These are phyloP conservation scores for Drosophila athabasca DNA, from an alignment of 1,140 invertebrate species.

Conservation along the genomic window DNA sequence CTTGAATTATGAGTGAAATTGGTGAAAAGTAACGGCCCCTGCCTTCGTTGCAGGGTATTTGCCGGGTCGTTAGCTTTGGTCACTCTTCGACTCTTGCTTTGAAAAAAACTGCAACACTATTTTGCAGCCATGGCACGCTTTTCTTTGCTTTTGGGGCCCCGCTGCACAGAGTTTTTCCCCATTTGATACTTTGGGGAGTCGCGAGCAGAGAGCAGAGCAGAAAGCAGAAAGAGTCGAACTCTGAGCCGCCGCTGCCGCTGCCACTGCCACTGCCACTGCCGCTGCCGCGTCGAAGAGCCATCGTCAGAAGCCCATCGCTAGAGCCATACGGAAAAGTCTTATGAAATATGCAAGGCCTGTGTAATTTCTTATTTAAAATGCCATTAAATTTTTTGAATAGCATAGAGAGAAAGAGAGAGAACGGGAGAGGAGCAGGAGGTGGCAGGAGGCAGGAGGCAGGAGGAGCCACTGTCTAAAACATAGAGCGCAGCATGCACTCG, in stretches of 20 bases:
- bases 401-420: conserved; percentile 55
- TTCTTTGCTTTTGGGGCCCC: conserved; percentile 65
- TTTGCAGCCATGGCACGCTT: conserved; percentile 71
- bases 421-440: background rate
- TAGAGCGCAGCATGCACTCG: conserved; percentile 77
- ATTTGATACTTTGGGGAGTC: conserved; percentile 80
- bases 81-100: conserved; percentile 19
- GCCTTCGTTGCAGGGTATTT: background rate
- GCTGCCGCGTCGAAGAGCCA: background rate
- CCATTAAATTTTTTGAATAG: conserved; percentile 84
- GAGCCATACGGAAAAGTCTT: conserved; percentile 74
- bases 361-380: conserved; percentile 84
- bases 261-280: too few species aligned
- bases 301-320: conserved; percentile 59
- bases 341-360: conserved; percentile 82
- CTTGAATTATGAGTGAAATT: too few species aligned
- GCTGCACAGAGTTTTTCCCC: conserved; percentile 67
- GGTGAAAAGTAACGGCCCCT: too few species aligned
- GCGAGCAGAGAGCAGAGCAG: conserved; percentile 26
- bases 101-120: conserved; percentile 66
- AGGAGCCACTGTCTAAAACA: conserved; percentile 61
- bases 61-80: background rate
- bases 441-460: conserved; percentile 14
- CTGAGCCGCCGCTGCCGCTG: conserved; percentile 52
- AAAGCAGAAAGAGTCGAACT: conserved; percentile 52